Evolutionary conservation across 2,888 invertebrate species (phyloP).

Genomic region (Conchocele bisecta): DNA sequence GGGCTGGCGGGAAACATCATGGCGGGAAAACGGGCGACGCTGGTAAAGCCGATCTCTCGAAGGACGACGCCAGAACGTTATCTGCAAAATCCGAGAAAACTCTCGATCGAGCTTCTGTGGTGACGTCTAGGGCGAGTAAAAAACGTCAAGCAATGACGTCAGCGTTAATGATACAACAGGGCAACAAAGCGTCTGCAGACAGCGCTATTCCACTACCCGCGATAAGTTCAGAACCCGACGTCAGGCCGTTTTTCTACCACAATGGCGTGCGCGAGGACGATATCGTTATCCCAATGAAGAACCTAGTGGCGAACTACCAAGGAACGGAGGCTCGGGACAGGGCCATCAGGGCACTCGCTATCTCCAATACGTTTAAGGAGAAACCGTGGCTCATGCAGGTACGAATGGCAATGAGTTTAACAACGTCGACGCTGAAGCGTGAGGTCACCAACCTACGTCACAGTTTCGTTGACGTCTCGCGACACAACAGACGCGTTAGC

Average conservation of each 20-base stretch:
- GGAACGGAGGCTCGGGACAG: conserved; percentile 78
- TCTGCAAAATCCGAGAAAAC: conserved; percentile 57
- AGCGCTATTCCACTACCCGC: conserved; percentile 75
- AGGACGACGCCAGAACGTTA: conserved; percentile 27
- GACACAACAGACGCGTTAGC: no score
- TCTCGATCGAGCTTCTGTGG: conserved; percentile 32
- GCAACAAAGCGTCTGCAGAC: conserved; percentile 67
- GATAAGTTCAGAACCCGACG: conserved; percentile 71
- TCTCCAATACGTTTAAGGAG: conserved; percentile 81
- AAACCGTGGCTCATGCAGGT: conserved; percentile 82
- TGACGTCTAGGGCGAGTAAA: conserved; percentile 39
- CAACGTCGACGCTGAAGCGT: conserved; percentile 74
- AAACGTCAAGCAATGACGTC: conserved; percentile 61
- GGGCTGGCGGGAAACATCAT: conserved; percentile 23
- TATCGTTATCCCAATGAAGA: conserved; percentile 71
- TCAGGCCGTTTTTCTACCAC: conserved; percentile 78
- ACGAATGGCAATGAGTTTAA: conserved; percentile 78
- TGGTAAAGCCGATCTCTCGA: background rate
- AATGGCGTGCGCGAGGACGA: conserved; percentile 72
- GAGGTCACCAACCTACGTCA: conserved; percentile 59
- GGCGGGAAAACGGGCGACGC: conserved; percentile 16
- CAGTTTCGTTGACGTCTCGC: conserved; percentile 47
- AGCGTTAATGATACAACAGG: conserved; percentile 66
- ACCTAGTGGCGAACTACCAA: conserved; percentile 72
- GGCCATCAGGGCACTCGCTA: conserved; percentile 79